A percentile compares a stretch with the other conserved stretches of the same genome.
Conservation (phyloP, 2,888 invertebrate genomes). For the Anagyrus pseudococci region DNA sequence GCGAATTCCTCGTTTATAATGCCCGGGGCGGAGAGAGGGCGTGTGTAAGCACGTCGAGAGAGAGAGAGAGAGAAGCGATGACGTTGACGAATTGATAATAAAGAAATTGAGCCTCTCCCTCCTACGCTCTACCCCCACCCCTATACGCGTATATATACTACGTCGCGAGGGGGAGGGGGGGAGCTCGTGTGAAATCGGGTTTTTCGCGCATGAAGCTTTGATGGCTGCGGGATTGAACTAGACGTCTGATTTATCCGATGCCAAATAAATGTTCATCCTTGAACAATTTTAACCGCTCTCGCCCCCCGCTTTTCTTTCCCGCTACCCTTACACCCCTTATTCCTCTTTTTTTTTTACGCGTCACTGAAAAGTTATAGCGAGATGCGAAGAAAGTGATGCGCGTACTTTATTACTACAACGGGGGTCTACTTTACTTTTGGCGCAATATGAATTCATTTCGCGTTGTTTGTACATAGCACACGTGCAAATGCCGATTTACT, state of each 20-base stretch:
- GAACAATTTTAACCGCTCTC: neutral
- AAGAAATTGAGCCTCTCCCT: conserved; percentile 18
- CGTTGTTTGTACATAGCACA: too few relatives aligned
- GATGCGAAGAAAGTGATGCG: too few relatives aligned
- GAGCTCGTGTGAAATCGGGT: neutral
- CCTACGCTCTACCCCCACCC: neutral
- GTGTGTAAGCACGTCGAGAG: conserved; percentile 4
- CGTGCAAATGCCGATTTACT: too few relatives aligned
- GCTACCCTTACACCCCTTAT: too few relatives aligned
- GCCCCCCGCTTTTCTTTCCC: neutral
- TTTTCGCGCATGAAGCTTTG: conserved; percentile 17
- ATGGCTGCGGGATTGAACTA: conserved; percentile 3
- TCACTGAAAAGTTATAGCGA: too few relatives aligned
- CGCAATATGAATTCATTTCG: too few relatives aligned
- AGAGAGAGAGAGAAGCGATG: neutral
- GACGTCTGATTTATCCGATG: conserved; percentile 31
- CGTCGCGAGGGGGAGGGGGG: too few relatives aligned
- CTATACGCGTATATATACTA: too few relatives aligned
- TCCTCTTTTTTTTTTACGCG: too few relatives aligned
- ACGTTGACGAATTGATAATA: conserved; percentile 36
- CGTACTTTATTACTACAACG: too few relatives aligned
- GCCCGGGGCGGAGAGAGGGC: neutral
- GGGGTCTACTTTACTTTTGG: too few relatives aligned
- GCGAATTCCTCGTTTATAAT: conserved; percentile 8
- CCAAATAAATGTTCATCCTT: conserved; percentile 20